Base-by-base conservation (phyloP, 2,797 vertebrate genomes). In the Tokudaia muenninki region DNA sequence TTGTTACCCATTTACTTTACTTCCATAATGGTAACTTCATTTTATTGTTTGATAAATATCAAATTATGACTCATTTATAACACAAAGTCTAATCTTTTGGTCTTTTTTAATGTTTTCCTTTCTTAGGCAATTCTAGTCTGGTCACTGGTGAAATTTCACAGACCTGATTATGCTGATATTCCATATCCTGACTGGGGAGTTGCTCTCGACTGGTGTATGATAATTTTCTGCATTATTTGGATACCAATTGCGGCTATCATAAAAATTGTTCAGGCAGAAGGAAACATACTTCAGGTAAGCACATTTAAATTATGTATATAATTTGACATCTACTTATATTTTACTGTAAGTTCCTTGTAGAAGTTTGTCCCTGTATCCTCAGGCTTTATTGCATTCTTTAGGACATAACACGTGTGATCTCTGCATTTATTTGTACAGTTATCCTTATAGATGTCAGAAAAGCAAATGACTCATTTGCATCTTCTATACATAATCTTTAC, bases 121-220 rank as follows among this genome's bases (percentile, higher is more conserved):
- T 74, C 81, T 80, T 95, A 99, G 99, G 98, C 98, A 91, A 99
- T 99, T 98, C 98, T 99, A 96, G 11, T 99, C 52, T 99, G 99
- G 99, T 99, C 99, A 65, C 47, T 99, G 97, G 87, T 98, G 57
- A 98, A 98, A 0, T 99, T 99, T 96, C 88, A 59, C 0, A 86
- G 98, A 29, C 99, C 99, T 0, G 91, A 37, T 13, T 99, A 99
- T 22, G 99, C 98, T 17, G n/a, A 86, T 0, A 97, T 99, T 21
- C 1, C 19, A 31, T 99, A 99, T 88, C 99, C 99, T 6, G 1
- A 3, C 2, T 99, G 99, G 99, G 99, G 98, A 34, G 97, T 99
- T 3, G 98, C 98, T 81, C 78, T 99, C 86, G 99, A 99, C 83
- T 99, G 99, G 99, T 99, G 99, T 97, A 99, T 99, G 98, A 99